Conservation (phyloP, 2,113 vertebrate genomes). For the Phaethon lepturus region DNA sequence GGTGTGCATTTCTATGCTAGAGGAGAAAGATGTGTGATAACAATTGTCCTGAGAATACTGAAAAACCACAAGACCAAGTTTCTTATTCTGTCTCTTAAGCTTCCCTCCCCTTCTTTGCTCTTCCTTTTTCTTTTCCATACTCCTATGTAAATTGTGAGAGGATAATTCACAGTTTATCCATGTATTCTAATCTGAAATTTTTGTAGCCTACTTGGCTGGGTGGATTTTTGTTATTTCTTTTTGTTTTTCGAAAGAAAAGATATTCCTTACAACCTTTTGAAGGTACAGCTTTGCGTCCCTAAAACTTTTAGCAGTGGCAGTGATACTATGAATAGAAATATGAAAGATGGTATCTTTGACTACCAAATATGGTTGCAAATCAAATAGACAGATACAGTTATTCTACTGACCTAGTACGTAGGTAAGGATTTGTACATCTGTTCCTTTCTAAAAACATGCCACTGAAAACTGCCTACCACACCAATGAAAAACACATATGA, state of each 20-base stretch:
- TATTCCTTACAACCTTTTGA: neutral
- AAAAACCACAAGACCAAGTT: neutral
- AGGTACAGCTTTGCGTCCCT: neutral
- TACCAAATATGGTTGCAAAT: neutral
- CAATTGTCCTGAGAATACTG: neutral
- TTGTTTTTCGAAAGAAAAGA: neutral
- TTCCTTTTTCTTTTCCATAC: neutral
- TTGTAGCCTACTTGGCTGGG: neutral
- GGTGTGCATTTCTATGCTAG: neutral
- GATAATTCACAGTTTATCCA: neutral
- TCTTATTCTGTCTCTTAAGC: neutral
- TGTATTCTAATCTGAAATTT: neutral
- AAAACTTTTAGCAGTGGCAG: neutral
- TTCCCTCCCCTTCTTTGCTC: neutral
- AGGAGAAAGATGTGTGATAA: neutral
- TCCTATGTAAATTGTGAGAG: neutral
- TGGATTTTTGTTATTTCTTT: neutral
- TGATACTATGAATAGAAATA: neutral
- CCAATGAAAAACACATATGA: neutral
- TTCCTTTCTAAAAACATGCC: neutral
- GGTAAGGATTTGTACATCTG: neutral
- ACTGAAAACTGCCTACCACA: neutral
- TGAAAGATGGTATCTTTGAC: neutral
- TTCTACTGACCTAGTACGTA: conserved; percentile 5
- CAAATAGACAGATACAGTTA: neutral